These are phyloP conservation scores for Danio rerio DNA, from an alignment of 2,113 vertebrate genomes.

Conservation along the genomic window GRCz12tu NC_133200.1:37600001-37600500, in stretches of 20 bases:
- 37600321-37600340: conserved; percentile 66
- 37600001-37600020: too few species aligned
- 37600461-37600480: not conserved
- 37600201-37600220: not conserved
- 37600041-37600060: too few species aligned
- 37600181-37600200: too few species aligned
- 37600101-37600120: too few species aligned
- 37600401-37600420: not conserved
- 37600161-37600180: too few species aligned
- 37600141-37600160: too few species aligned
- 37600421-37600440: not conserved
- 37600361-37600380: conserved; percentile 51
- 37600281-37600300: conserved; percentile 66
- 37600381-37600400: conserved; percentile 22
- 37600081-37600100: too few species aligned
- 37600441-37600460: not conserved
- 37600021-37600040: too few species aligned
- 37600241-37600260: not conserved
- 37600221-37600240: not conserved
- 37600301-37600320: conserved; percentile 65
- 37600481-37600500: not conserved
- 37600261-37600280: conserved; percentile 7
- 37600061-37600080: too few species aligned
- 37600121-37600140: too few species aligned
- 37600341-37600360: conserved; percentile 77